Base-by-base conservation (phyloP, 2,113 vertebrate species). In the Oreocharis arfaki region DNA sequence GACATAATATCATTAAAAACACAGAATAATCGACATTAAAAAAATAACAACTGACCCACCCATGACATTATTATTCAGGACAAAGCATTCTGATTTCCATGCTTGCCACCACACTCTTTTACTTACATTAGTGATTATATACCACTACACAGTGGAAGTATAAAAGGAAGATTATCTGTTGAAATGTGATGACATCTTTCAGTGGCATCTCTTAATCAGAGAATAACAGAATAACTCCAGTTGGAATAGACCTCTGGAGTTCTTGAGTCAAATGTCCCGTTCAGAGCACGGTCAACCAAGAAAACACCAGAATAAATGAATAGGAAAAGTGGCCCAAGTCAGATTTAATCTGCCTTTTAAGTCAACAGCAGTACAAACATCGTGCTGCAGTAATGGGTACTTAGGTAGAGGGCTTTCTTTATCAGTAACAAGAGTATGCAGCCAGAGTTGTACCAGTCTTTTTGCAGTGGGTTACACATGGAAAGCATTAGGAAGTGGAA, bases 381-480 rank as follows among this genome's bases (percentile, higher is more conserved):
- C 32, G 23, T 15, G 7, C 9, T 61, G n/a, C 32, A 84, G 28
- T 28, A n/a, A 80, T 9, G 69, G 32, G 21, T 41, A 39, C 30
- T 47, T 64, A 65, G 20, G 21, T 56, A 84, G 46, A 70, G 11
- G 30, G 27, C 18, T 85, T 63, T 44, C 52, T 79, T 68, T n/a
- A 60, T 13, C 33, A 69, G 17, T 41, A 87, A 60, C 21, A 81
- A n/a, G 14, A 65, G 14, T 39, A 33, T 14, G 18, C 11, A 79
- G 35, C 18, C 84, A 69, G 42, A 61, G 7, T 17, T 79, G 9
- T 41, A 64, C 20, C 44, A 71, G 24, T 32, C 15, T 49, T 84
- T 41, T 65, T 6, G 1, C 35, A 69, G 33, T 1, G 3, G 13
- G 30, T 65, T 73, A 42, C 16, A 21, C 1, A 1, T 50, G 21